Percentiles rank a stretch among this genome's conserved stretches.
phyloP scores from a whole-genome alignment of 2,888 invertebrate genomes.

The Deroplatys truncata region DNA sequence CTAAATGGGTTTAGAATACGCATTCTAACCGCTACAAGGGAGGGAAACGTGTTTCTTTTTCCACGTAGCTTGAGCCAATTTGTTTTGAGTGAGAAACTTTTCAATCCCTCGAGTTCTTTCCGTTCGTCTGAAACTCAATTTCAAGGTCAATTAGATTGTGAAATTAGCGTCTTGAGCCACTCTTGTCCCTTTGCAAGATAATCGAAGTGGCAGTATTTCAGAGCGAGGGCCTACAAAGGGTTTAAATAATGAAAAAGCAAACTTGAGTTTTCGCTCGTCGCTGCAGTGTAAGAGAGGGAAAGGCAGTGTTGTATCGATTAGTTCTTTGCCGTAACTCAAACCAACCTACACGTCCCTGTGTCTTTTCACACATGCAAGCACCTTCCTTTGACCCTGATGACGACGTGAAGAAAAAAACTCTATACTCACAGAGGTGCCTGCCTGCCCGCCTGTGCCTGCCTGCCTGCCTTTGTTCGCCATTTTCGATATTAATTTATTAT shows the following conservation, averaged over 20 bases:
- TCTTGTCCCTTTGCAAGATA: background rate
- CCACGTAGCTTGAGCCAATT: too few species aligned
- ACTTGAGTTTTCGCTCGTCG: background rate
- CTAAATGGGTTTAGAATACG: too few species aligned
- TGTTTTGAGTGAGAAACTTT: too few species aligned
- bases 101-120: too few species aligned
- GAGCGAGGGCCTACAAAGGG: background rate
- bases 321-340: background rate
- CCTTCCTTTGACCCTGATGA: background rate
- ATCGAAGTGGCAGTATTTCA: background rate
- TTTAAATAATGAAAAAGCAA: conserved; percentile 9
- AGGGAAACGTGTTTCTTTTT: too few species aligned
- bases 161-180: background rate
- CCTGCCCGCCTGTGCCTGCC: too few species aligned
- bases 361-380: background rate
- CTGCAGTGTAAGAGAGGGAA: background rate
- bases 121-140: too few species aligned
- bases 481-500: background rate
- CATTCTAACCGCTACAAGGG: too few species aligned
- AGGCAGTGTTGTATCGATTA: background rate
- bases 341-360: background rate
- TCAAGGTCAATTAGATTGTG: too few species aligned
- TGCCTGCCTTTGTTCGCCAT: background rate
- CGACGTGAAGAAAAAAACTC: background rate
- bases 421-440: background rate